A percentile compares a stretch with the other conserved stretches of the same genome.
These are phyloP conservation scores for Himalopsyche kuldschensis DNA, from an alignment of 2,888 invertebrate genomes.

Conservation along the genomic window DNA sequence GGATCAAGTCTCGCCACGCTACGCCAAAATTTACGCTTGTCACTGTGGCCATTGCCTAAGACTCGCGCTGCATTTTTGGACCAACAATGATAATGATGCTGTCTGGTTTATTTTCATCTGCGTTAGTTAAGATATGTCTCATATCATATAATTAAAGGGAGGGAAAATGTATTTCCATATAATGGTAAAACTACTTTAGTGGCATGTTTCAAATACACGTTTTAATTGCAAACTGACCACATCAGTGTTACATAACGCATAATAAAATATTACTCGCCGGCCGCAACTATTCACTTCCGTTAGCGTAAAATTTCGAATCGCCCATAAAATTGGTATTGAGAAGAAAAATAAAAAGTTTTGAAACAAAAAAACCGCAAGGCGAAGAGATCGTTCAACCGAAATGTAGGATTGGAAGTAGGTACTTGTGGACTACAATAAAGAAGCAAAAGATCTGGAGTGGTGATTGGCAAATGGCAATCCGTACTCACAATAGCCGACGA, in stretches of 20 bases:
- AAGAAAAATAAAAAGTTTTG: not conserved
- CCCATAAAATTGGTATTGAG: not conserved
- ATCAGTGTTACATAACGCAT: not conserved
- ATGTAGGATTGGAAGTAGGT: not conserved
- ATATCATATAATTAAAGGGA: no score
- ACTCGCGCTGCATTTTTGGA: no score
- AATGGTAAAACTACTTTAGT: not conserved
- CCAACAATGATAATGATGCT: no score
- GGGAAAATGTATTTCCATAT: not conserved
- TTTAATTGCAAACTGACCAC: not conserved
- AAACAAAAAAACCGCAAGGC: not conserved
- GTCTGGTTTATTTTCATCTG: no score
- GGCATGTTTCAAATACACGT: not conserved
- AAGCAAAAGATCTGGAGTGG: not conserved
- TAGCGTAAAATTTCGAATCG: not conserved
- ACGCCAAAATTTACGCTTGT: no score
- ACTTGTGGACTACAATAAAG: not conserved
- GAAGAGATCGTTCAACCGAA: not conserved
- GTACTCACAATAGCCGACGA: not conserved
- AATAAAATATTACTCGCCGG: not conserved
- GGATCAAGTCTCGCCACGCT: no score
- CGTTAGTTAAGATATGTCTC: no score
- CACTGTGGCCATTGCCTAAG: no score
- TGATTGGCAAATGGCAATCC: not conserved
- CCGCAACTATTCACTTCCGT: not conserved